Percentiles rank a stretch among this genome's conserved stretches.
Conservation (phyloP, 2,888 invertebrate genomes). For the Sycophila texana region DNA sequence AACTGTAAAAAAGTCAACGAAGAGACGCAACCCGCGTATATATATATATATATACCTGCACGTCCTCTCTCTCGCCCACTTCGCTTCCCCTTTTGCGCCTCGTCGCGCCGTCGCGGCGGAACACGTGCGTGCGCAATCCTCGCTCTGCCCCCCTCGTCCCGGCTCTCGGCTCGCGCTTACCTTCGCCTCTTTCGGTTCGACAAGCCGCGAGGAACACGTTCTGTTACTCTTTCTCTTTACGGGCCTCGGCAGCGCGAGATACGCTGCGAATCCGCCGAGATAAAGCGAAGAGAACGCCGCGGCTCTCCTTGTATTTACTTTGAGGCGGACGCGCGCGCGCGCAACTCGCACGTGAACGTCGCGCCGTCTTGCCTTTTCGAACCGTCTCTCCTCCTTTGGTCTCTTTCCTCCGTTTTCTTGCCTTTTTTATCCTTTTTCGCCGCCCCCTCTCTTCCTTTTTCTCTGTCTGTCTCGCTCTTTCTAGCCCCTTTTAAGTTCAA, state of each 20-base stretch:
- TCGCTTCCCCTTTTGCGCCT: slow-evolving; percentile 14
- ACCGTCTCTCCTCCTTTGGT: slow-evolving; percentile 26
- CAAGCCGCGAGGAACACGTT: slow-evolving; percentile 59
- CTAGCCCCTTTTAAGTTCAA: slow-evolving; percentile 1
- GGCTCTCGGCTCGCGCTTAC: slow-evolving; percentile 24
- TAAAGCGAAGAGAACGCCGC: slow-evolving; percentile 39
- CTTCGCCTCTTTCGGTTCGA: slow-evolving; percentile 55
- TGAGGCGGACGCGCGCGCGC: slow-evolving; percentile 52
- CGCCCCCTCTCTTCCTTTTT: slow-evolving; percentile 20
- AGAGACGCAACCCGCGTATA: neutral
- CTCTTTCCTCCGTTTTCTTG: neutral
- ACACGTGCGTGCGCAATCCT: slow-evolving; percentile 1
- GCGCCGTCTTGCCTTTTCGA: slow-evolving; percentile 43
- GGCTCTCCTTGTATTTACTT: slow-evolving; percentile 56
- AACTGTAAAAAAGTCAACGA: slow-evolving; percentile 29
- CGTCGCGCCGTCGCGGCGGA: neutral
- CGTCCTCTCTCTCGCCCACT: neutral
- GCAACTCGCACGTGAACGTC: slow-evolving; percentile 44
- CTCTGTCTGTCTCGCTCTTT: neutral
- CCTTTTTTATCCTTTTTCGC: neutral
- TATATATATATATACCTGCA: neutral
- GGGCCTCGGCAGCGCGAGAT: neutral
- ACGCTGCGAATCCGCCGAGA: slow-evolving; percentile 7
- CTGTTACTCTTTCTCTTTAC: slow-evolving; percentile 54
- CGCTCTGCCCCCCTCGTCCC: neutral